Conservation (phyloP, 2,888 invertebrate species). For the Dolomedes plantarius region DNA sequence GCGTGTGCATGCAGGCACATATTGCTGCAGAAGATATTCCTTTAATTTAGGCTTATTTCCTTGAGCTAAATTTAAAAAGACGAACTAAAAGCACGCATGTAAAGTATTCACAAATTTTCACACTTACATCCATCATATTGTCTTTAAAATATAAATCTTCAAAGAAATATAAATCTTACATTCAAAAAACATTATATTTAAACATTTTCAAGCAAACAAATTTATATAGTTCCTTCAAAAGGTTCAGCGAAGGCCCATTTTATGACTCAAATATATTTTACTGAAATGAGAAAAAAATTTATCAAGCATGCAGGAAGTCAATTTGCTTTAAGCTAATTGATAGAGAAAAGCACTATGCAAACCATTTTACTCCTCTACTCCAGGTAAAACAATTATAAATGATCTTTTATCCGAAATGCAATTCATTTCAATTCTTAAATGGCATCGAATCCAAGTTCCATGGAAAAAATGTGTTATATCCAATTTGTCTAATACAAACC, state of each 20-base stretch:
- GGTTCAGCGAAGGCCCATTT: background rate
- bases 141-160: no score
- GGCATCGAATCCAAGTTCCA: background rate
- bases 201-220: no score
- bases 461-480: background rate
- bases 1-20: no score
- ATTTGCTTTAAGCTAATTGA: constrained; percentile 9
- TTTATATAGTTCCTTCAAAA: no score
- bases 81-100: no score
- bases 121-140: no score
- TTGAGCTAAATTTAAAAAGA: no score
- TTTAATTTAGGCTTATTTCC: no score
- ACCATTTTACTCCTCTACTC: background rate
- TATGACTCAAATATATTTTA: background rate
- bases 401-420: background rate
- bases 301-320: background rate
- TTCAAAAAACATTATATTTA: no score
- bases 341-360: background rate
- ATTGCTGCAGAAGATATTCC: no score
- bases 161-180: no score
- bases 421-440: constrained; percentile 15
- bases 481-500: constrained; percentile 21
- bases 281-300: background rate
- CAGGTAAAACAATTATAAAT: constrained; percentile 19
- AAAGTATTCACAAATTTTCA: no score